phyloP scores from a whole-genome alignment of 1,140 invertebrate genomes.

The Formica exsecta region DNA sequence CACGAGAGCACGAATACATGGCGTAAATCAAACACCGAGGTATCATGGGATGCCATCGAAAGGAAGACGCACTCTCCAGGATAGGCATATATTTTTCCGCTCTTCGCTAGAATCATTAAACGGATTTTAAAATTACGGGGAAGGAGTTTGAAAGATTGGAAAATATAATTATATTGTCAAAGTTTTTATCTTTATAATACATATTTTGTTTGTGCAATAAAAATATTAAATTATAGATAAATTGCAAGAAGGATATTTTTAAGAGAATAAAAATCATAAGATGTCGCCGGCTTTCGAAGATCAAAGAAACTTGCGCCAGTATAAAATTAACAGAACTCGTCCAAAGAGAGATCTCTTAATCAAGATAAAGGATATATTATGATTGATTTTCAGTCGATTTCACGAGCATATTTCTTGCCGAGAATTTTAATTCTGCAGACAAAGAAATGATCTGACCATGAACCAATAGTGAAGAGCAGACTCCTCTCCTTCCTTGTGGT shows the following conservation, averaged over 20 bases:
- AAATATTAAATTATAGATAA: background rate
- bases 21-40: conserved; percentile 71
- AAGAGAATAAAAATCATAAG: conserved; percentile 1
- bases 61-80: conserved; percentile 29
- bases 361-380: conserved; percentile 10
- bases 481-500: background rate
- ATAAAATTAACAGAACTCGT: conserved; percentile 11
- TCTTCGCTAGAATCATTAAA: background rate
- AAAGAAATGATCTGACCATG: conserved; percentile 12
- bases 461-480: conserved; percentile 9
- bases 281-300: background rate
- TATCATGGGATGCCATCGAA: conserved; percentile 53
- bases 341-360: conserved; percentile 32
- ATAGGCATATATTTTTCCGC: conserved; percentile 12
- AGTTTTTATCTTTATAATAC: background rate
- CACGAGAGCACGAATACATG: conserved; percentile 64
- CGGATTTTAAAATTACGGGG: background rate
- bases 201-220: background rate
- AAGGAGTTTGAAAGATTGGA: conserved; percentile 10
- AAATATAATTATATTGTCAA: background rate
- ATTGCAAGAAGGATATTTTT: background rate
- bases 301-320: conserved; percentile 6
- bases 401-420: conserved; percentile 5
- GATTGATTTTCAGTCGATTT: conserved; percentile 38
- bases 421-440: conserved; percentile 13